A percentile compares a stretch with the other conserved stretches of the same genome.
Evolutionary conservation across 2,888 invertebrate species (phyloP).

Genomic region (Trypoxylon attenuatum): DNA sequence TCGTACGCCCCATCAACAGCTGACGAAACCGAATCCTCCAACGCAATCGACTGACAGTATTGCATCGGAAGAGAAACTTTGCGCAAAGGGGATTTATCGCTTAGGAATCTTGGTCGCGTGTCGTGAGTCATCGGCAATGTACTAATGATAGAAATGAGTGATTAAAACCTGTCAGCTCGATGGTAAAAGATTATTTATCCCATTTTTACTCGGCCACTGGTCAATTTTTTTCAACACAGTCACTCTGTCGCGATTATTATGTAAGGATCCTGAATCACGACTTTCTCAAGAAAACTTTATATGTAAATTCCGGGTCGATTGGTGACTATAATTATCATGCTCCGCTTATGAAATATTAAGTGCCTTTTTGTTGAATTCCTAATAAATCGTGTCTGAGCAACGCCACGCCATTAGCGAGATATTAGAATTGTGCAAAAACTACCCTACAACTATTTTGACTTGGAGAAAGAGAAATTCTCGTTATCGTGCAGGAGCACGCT

Average conservation of each 20-base stretch:
- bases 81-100: not conserved
- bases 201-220: too few relatives aligned
- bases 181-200: not conserved
- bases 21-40: not conserved
- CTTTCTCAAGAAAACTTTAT: not conserved
- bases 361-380: not conserved
- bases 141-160: not conserved
- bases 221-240: not conserved
- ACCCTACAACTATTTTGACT: constrained; percentile 1
- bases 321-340: not conserved
- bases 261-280: not conserved
- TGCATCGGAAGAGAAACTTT: not conserved
- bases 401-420: too few relatives aligned
- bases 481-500: constrained; percentile 10
- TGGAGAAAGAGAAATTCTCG: constrained; percentile 28
- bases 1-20: not conserved
- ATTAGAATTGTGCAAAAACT: too few relatives aligned
- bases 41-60: not conserved
- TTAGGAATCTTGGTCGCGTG: not conserved
- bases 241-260: not conserved
- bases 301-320: not conserved
- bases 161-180: not conserved
- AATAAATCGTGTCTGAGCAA: not conserved
- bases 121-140: not conserved
- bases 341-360: not conserved